Conservation (phyloP, 2,797 vertebrate species). For the Menidia menidia region DNA sequence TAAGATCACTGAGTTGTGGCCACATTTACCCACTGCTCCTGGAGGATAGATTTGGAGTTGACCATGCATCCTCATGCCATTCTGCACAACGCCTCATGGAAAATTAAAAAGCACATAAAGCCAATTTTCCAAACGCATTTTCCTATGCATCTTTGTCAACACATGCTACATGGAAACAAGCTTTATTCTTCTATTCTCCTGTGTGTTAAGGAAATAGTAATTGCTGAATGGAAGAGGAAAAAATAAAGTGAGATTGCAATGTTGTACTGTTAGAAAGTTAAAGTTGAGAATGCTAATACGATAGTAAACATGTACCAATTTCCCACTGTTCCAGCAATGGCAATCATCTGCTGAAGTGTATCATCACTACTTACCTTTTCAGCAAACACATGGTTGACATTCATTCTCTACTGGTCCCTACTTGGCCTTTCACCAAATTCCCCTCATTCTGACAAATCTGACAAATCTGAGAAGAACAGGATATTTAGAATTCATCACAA, state of each 20-base stretch:
- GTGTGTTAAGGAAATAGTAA: not conserved
- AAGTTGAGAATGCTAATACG: no score
- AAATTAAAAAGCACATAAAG: conserved; percentile 24
- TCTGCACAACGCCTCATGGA: conserved; percentile 36
- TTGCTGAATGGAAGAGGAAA: not conserved
- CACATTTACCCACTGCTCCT: conserved; percentile 43
- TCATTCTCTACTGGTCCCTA: no score
- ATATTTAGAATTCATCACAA: not conserved
- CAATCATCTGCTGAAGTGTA: no score
- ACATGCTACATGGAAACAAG: not conserved
- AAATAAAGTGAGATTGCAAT: not conserved
- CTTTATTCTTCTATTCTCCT: not conserved
- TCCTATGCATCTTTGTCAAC: conserved; percentile 23
- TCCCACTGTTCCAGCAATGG: no score
- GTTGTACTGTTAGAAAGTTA: no score
- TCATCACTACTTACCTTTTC: no score
- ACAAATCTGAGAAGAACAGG: not conserved
- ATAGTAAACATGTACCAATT: no score
- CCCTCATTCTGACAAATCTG: no score
- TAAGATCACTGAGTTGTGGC: conserved; percentile 61
- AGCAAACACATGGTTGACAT: no score
- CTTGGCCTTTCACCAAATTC: no score
- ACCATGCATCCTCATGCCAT: conserved; percentile 22
- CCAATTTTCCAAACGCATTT: conserved; percentile 44
- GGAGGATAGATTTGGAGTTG: conserved; percentile 31